phyloP scores from a whole-genome alignment of 2,888 invertebrate genomes.

The Cepaea hortensis region DNA sequence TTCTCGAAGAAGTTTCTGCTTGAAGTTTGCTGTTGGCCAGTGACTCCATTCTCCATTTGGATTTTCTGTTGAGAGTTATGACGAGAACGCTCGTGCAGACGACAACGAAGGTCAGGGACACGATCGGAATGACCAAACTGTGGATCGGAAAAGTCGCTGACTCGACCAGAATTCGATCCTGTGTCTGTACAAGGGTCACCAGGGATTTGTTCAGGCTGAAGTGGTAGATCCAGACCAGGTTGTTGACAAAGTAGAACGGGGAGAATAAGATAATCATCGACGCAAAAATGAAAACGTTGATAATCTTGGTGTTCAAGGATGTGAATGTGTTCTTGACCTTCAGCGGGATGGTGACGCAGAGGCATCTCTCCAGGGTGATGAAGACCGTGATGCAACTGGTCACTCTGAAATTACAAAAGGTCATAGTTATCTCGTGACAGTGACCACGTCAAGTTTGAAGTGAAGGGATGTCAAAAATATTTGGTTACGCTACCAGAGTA shows the following conservation, averaged over 20 bases:
- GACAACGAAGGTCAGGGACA: constrained; percentile 7
- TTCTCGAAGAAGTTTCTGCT: neutral
- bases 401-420: neutral
- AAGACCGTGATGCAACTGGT: constrained; percentile 24
- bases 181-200: neutral
- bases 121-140: constrained; percentile 2
- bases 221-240: neutral
- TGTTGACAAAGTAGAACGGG: constrained; percentile 27
- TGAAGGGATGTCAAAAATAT: no score
- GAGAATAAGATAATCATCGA: constrained; percentile 6
- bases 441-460: no score
- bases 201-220: neutral
- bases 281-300: neutral
- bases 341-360: constrained; percentile 25
- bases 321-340: constrained; percentile 30
- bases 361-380: constrained; percentile 34
- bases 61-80: constrained; percentile 12
- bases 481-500: no score
- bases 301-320: neutral
- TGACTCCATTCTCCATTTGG: constrained; percentile 20
- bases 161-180: constrained; percentile 1
- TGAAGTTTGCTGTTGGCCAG: neutral
- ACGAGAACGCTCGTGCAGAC: constrained; percentile 12
- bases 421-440: no score
- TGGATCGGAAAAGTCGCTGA: neutral